Conservation (phyloP, 2,797 vertebrate genomes). For the Rhinella marina region DNA sequence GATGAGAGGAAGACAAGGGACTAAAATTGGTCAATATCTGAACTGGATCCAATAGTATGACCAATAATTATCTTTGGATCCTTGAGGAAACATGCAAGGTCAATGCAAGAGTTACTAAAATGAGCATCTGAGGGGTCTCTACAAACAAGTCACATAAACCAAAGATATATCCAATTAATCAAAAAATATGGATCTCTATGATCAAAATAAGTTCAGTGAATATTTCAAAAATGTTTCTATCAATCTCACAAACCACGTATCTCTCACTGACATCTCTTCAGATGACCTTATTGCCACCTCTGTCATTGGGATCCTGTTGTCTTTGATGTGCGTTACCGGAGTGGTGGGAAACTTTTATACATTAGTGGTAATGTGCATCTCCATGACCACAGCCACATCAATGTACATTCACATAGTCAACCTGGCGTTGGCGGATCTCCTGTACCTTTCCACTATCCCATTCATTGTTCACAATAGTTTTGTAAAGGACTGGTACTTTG, state of each 20-base stretch:
- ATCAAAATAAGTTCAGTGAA: slow-evolving; percentile 16
- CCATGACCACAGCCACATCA: slow-evolving; percentile 76
- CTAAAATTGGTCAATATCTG: not conserved
- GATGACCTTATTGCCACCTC: slow-evolving; percentile 50
- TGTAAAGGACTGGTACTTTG: slow-evolving; percentile 83
- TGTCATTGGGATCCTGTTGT: slow-evolving; percentile 75
- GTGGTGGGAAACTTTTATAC: slow-evolving; percentile 84
- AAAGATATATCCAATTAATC: not conserved
- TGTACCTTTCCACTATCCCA: slow-evolving; percentile 85
- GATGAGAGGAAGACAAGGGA: too few species aligned
- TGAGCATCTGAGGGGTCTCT: not conserved
- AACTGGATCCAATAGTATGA: not conserved
- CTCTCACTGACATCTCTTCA: not conserved
- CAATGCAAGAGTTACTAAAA: not conserved
- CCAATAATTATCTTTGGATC: not conserved
- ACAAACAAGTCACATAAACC: not conserved
- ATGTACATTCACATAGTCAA: slow-evolving; percentile 85
- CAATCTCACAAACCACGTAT: slow-evolving; percentile 24
- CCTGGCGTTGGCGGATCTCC: slow-evolving; percentile 83
- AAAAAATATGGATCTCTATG: slow-evolving; percentile 28
- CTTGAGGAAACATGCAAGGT: not conserved
- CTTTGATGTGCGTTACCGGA: slow-evolving; percentile 77
- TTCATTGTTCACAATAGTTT: slow-evolving; percentile 87
- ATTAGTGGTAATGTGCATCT: slow-evolving; percentile 78
- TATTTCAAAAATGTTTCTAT: slow-evolving; percentile 30